Base-by-base conservation (phyloP, 2,888 invertebrate species). In the Cryptophagus acutangulus region DNA sequence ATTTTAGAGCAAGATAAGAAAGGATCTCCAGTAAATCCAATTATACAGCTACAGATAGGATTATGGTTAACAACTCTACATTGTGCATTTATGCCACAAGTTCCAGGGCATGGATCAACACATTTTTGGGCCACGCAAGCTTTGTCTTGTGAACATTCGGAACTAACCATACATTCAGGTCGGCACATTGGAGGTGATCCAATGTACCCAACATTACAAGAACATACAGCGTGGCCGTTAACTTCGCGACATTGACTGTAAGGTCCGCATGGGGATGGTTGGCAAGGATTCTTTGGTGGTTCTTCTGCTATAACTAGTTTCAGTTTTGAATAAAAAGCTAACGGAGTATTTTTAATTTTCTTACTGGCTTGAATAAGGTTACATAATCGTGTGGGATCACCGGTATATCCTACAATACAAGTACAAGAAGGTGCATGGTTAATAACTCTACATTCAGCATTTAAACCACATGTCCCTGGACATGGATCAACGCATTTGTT, bases 1-100 rank as follows among this genome's bases (percentile, higher is more conserved):
- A 60, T 43, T 48, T 46, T 60, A 26, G 66, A 50, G 48, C 80
- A 80, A 40, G 72, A 67, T 10, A 70, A 65, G 56, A 81, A 81
- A 42, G 82, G 81, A 70, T 82, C 81, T 33, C 82, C 82, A 14
- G 77, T 76, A 65, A 73, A 75, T 38, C 78, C 79, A 20, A 73
- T 66, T 14, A 75, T 61, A 63, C 83, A 83, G 48, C 76, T 77
- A 62, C 83, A 83, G 38, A 81, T 79, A 2, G 82, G 79, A 58
- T 79, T 78, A 59, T 83, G 83, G 54, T 79, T 80, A 24, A 80
- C 76, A 10, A 80, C 80, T 65, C 77, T 75, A 60, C 83, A 83
- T 48, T 77, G 70, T 25, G 82, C 81, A 61, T 77, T 77, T 12
- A 74, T 58, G 18, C 82, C 82, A 54, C 82, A 82, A n/a, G 74